Conservation (phyloP, 2,113 vertebrate species). For the Passerina amoena region DNA sequence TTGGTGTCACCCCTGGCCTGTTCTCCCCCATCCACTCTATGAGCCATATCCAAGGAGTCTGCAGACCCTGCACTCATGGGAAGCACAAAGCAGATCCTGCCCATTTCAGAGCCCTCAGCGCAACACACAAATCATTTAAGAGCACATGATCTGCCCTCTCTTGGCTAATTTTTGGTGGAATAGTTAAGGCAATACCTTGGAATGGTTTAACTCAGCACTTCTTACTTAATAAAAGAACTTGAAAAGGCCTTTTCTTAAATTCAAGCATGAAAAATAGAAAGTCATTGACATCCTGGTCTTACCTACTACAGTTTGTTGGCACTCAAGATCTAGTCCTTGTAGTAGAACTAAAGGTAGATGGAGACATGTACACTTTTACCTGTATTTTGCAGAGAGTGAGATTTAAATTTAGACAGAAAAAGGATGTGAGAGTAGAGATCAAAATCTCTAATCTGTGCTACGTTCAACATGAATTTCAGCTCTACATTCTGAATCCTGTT, state of each 20-base stretch:
- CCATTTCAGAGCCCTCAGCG: not conserved
- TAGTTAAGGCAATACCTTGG: not conserved
- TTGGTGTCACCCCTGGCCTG: not conserved
- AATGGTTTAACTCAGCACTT: not conserved
- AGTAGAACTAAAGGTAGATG: not conserved
- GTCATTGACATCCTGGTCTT: not conserved
- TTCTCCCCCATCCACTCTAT: not conserved
- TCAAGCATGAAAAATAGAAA: not conserved
- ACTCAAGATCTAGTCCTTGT: not conserved
- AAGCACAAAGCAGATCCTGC: not conserved
- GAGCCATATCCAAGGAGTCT: not conserved
- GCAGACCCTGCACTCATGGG: not conserved
- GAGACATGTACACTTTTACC: not conserved
- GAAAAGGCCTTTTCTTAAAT: not conserved
- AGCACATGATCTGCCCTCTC: not conserved
- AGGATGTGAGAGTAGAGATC: not conserved
- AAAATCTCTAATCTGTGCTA: not conserved
- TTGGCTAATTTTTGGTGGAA: not conserved
- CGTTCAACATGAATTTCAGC: not conserved
- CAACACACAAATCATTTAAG: not conserved
- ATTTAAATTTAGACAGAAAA: not conserved
- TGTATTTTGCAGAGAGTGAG: not conserved
- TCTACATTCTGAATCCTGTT: not conserved
- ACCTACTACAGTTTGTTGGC: not conserved
- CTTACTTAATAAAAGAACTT: not conserved